These are phyloP conservation scores for Sarcophaga bullata DNA, from an alignment of 1,140 invertebrate species.

Conservation along the genomic window DNA sequence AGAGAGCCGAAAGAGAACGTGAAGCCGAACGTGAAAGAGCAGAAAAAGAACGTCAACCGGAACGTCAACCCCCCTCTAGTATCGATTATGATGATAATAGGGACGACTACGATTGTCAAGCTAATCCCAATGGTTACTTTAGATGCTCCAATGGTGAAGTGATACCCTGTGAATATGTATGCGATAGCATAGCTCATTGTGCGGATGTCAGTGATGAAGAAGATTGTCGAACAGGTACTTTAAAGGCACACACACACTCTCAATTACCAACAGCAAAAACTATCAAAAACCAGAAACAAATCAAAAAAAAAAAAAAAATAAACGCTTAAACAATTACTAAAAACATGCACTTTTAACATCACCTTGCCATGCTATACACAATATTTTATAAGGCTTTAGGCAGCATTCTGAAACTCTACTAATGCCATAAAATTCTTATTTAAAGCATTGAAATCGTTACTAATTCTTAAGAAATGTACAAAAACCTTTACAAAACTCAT, in stretches of 20 bases:
- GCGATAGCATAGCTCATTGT: slow-evolving; percentile 70
- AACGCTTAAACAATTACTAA: not conserved
- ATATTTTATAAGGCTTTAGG: not conserved
- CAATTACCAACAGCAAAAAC: not conserved
- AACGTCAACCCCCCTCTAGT: not conserved
- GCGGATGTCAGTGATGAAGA: slow-evolving; percentile 67
- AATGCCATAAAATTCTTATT: too few relatives aligned
- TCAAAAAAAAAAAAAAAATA: not conserved
- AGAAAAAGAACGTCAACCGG: not conserved
- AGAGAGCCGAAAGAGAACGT: not conserved
- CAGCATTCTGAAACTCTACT: not conserved
- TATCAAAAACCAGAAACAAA: not conserved
- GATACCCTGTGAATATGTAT: slow-evolving; percentile 58
- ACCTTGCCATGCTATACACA: not conserved
- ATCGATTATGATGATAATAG: not conserved
- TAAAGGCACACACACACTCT: not conserved
- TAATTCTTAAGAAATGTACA: too few relatives aligned
- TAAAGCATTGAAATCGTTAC: too few relatives aligned
- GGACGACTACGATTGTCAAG: slow-evolving; percentile 32
- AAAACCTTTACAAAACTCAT: too few relatives aligned
- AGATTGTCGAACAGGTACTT: not conserved
- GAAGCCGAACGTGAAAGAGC: slow-evolving; percentile 7
- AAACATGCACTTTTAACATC: not conserved
- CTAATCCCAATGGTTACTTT: slow-evolving; percentile 34
- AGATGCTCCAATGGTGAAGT: slow-evolving; percentile 42